Conservation (phyloP, 1,140 invertebrate species). For the Contarinia nasturtii region DNA sequence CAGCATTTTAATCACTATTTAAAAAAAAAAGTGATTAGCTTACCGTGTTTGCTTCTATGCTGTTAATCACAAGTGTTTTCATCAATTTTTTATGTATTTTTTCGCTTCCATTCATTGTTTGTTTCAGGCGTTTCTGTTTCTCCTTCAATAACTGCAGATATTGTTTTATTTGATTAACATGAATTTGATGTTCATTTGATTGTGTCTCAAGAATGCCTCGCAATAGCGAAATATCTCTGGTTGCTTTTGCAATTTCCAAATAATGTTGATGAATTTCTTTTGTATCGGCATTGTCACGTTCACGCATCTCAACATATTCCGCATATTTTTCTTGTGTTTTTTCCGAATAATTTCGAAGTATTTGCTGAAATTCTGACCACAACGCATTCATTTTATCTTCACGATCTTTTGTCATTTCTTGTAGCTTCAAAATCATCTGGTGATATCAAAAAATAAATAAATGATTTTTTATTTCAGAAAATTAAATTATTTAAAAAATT, state of each 20-base stretch:
- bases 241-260: constrained; percentile 15
- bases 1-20: no score
- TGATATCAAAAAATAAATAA: background rate
- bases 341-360: constrained; percentile 16
- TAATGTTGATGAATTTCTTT: constrained; percentile 14
- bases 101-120: constrained; percentile 12
- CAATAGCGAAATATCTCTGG: constrained; percentile 13
- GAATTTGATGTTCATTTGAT: constrained; percentile 12
- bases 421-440: constrained; percentile 20
- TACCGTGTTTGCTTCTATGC: constrained; percentile 14
- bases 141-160: constrained; percentile 14
- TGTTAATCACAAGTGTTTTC: constrained; percentile 15
- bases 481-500: constrained; percentile 26
- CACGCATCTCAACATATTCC: constrained; percentile 21
- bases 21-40: background rate
- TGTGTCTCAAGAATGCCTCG: constrained; percentile 14
- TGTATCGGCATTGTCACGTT: constrained; percentile 18
- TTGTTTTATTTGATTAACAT: constrained; percentile 12
- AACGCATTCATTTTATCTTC: constrained; percentile 17
- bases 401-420: constrained; percentile 15
- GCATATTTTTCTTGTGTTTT: constrained; percentile 19
- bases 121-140: constrained; percentile 10
- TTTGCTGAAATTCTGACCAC: constrained; percentile 19
- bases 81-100: constrained; percentile 10
- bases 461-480: constrained; percentile 25